Evolutionary conservation across 1,140 invertebrate genomes (phyloP).

Genomic region (Triops cancriformis): DNA sequence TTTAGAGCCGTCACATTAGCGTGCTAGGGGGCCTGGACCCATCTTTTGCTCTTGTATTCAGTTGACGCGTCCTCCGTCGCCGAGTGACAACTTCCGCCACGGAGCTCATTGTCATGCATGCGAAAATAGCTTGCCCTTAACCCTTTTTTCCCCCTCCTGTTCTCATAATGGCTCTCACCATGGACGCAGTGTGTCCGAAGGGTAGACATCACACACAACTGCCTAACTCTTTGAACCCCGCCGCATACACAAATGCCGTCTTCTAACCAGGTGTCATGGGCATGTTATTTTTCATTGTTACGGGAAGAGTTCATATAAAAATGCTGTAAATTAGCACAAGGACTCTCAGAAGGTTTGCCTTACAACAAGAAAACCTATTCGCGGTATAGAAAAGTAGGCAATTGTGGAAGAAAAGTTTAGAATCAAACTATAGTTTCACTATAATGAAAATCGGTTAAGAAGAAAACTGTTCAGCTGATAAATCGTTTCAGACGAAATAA

Average conservation of each 20-base stretch:
- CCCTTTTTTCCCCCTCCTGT: background rate
- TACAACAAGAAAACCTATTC: background rate
- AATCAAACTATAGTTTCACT: too few species aligned
- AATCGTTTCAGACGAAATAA: too few species aligned
- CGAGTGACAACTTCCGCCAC: conserved; percentile 6
- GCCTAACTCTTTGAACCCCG: conserved; percentile 8
- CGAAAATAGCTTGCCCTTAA: background rate
- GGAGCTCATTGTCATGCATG: conserved; percentile 5
- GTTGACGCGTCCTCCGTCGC: background rate
- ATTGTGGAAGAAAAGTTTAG: too few species aligned
- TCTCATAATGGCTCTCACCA: background rate
- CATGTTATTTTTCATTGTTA: background rate
- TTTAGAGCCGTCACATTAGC: background rate
- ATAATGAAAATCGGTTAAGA: too few species aligned
- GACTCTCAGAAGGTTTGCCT: too few species aligned
- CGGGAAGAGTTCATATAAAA: background rate
- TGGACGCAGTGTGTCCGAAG: background rate
- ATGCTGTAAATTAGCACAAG: background rate
- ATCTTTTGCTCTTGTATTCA: background rate
- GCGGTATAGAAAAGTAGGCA: background rate
- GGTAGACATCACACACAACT: conserved; percentile 3
- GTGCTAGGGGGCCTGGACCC: background rate
- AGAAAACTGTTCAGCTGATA: too few species aligned
- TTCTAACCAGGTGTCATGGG: conserved; percentile 8
- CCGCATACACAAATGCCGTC: background rate